Evolutionary conservation across 2,888 invertebrate genomes (phyloP).

Genomic region (Dorcus hopei): DNA sequence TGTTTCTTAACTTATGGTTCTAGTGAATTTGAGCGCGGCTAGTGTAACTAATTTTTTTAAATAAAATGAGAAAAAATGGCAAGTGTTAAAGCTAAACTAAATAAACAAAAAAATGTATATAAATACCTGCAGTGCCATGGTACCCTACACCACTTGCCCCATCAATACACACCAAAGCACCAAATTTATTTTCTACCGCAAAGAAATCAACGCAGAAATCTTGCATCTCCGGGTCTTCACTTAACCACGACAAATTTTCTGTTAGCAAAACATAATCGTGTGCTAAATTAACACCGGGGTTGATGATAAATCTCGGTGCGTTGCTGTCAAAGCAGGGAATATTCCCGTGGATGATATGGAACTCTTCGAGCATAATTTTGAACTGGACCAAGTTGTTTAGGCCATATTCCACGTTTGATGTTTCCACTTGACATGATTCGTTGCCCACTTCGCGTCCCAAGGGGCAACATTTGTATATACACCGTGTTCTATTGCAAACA

Average conservation of each 20-base stretch:
- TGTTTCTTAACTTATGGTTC: too few species aligned
- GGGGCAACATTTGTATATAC: constrained; percentile 11
- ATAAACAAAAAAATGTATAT: background rate
- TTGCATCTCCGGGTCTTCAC: constrained; percentile 1
- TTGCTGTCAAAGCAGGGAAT: constrained; percentile 11
- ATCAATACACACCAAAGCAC: constrained; percentile 11
- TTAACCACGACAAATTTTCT: constrained; percentile 6
- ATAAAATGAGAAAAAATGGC: too few species aligned
- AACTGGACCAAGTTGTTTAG: constrained; percentile 5
- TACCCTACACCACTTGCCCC: background rate
- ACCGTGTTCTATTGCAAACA: constrained; percentile 2
- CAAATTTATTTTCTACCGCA: constrained; percentile 1
- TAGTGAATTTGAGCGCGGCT: too few species aligned
- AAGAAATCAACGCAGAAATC: constrained; percentile 16
- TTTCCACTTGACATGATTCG: background rate
- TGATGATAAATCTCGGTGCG: constrained; percentile 10
- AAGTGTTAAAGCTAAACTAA: too few species aligned
- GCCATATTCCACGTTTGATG: background rate
- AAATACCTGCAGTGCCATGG: background rate
- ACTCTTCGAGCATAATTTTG: background rate
- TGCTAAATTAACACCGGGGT: constrained; percentile 2
- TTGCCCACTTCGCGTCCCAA: constrained; percentile 5
- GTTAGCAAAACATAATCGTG: background rate
- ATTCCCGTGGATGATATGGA: constrained; percentile 5
- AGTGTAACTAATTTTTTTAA: too few species aligned